Percentiles rank a stretch among this genome's conserved stretches.
These are phyloP conservation scores for Gambusia affinis DNA, from an alignment of 2,113 vertebrate genomes.

Conservation along the genomic window DNA sequence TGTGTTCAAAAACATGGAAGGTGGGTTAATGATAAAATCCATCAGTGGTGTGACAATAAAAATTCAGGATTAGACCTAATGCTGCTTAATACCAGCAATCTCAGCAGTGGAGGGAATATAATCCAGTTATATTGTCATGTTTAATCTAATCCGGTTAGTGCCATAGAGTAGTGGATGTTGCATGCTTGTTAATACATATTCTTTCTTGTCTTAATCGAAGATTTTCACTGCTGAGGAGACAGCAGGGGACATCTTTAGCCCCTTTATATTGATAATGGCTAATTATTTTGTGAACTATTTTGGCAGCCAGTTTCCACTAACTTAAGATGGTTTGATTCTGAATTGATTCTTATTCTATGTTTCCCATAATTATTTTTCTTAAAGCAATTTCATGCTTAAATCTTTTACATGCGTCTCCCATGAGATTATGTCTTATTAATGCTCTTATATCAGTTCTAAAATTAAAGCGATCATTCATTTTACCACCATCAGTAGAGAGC, in stretches of 20 bases:
- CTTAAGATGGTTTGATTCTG: too few relatives aligned
- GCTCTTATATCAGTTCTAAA: neutral
- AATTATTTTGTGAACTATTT: neutral
- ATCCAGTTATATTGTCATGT: constrained; percentile 61
- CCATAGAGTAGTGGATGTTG: constrained; percentile 19
- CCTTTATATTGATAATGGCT: neutral
- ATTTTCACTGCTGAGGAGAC: constrained; percentile 17
- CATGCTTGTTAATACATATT: constrained; percentile 48
- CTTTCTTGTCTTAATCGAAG: constrained; percentile 11
- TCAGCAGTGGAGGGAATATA: constrained; percentile 69
- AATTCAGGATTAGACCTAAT: constrained; percentile 73
- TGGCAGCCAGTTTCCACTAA: too few relatives aligned
- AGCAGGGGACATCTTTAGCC: constrained; percentile 4
- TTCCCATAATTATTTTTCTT: too few relatives aligned
- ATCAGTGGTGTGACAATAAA: constrained; percentile 30
- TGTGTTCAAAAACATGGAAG: constrained; percentile 11
- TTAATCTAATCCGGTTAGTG: constrained; percentile 57
- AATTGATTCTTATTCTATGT: too few relatives aligned
- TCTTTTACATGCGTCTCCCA: neutral
- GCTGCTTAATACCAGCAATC: constrained; percentile 58
- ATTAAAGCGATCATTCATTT: neutral
- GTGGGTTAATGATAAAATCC: neutral
- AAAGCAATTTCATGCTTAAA: neutral
- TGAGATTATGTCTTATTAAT: neutral
- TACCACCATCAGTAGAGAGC: too few relatives aligned